phyloP scores from a whole-genome alignment of 2,113 vertebrate species.

The Origma solitaria region DNA sequence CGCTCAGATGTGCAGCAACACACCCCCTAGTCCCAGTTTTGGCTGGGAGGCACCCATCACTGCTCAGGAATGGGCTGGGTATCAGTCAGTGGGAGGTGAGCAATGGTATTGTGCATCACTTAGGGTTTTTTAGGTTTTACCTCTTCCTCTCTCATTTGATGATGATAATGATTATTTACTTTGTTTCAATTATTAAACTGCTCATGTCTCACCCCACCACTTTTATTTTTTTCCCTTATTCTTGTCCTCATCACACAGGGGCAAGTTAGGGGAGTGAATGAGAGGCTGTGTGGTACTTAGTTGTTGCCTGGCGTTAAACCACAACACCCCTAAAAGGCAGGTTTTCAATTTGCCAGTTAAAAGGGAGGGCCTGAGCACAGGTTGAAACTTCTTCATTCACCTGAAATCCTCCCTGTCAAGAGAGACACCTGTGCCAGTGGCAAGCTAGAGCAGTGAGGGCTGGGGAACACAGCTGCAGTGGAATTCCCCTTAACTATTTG shows the following conservation, averaged over 20 bases:
- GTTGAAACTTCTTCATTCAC: neutral
- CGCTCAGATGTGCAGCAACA: neutral
- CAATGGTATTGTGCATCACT: neutral
- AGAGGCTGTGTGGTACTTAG: neutral
- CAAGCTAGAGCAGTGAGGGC: neutral
- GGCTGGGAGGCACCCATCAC: neutral
- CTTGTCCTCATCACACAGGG: neutral
- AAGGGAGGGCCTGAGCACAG: neutral
- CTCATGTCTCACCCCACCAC: neutral
- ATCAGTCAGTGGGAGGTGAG: neutral
- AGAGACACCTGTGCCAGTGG: neutral
- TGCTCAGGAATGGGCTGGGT: neutral
- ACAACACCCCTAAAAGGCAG: neutral
- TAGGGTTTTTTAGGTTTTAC: neutral
- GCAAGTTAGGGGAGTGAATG: neutral
- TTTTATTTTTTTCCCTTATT: neutral
- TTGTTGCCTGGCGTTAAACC: neutral
- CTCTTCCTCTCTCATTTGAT: neutral
- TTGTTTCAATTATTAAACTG: neutral
- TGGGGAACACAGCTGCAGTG: neutral
- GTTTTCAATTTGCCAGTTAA: neutral
- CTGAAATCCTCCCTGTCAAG: neutral
- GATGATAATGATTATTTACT: neutral
- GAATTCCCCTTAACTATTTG: neutral
- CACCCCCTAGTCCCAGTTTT: neutral